Percentiles rank a stretch among this genome's conserved stretches.
Conservation (phyloP, 2,113 vertebrate genomes). For the Spilogale gracilis region DNA sequence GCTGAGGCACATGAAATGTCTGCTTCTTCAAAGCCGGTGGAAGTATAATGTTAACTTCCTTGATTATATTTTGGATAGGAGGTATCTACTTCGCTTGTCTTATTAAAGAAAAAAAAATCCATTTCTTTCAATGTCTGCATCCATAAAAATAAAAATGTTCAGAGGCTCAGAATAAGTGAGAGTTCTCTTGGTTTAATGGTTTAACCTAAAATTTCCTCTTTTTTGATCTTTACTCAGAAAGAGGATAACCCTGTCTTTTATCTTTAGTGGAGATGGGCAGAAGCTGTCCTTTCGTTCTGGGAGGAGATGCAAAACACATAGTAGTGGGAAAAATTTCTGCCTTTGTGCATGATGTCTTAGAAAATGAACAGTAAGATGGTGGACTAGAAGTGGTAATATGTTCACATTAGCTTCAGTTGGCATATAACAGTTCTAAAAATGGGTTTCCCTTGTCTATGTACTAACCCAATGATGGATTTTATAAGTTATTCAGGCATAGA, state of each 20-base stretch:
- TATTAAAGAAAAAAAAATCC: not conserved
- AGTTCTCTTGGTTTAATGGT: not conserved
- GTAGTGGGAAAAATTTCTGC: not conserved
- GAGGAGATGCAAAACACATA: accelerated
- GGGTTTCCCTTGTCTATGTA: not conserved
- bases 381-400: no score
- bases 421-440: not conserved
- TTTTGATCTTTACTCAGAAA: not conserved
- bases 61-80: not conserved
- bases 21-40: not conserved
- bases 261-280: not conserved
- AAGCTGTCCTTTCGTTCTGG: not conserved
- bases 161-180: not conserved
- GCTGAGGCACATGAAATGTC: not conserved
- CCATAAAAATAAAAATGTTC: slow-evolving; percentile 7
- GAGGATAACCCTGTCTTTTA: not conserved
- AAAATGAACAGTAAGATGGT: not conserved
- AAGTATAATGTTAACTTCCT: not conserved
- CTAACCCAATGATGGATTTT: not conserved
- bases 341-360: accelerated
- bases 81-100: not conserved
- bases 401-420: not conserved
- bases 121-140: not conserved
- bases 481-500: no score
- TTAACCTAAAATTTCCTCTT: not conserved